Evolutionary conservation across 92 coral and sea anemone species (phyloP).

Genomic region (Zoanthus solanderi): DNA sequence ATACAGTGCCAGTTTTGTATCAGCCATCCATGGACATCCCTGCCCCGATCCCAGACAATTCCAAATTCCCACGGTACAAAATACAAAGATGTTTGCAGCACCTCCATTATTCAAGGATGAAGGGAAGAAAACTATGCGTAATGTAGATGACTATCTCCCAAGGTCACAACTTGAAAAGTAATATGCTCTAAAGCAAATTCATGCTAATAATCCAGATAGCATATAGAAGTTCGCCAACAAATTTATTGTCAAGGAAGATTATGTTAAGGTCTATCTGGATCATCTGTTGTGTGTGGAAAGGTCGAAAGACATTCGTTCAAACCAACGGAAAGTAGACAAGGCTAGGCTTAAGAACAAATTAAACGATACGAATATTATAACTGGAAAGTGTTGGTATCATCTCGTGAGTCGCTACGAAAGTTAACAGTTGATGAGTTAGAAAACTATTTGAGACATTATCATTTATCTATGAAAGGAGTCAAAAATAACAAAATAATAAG

Average conservation of each 20-base stretch:
- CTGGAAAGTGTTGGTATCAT: too few species aligned
- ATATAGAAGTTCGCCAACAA: not conserved
- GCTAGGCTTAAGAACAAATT: not conserved
- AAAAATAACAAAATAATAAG: conserved; percentile 1
- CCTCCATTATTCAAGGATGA: too few species aligned
- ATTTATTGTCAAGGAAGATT: not conserved
- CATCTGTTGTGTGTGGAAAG: conserved; percentile 15
- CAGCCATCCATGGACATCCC: too few species aligned
- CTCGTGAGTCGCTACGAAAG: not conserved
- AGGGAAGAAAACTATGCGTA: too few species aligned
- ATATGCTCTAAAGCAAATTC: too few species aligned
- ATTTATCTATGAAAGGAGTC: not conserved
- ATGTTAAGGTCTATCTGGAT: not conserved
- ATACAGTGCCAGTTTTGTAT: too few species aligned
- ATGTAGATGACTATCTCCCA: too few species aligned
- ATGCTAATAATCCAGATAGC: not conserved
- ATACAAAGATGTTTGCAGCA: too few species aligned
- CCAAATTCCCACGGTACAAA: too few species aligned
- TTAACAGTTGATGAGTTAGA: not conserved
- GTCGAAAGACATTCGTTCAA: not conserved
- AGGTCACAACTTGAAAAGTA: too few species aligned
- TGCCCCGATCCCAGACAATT: too few species aligned
- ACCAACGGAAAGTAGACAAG: not conserved
- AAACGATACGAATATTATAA: too few species aligned
- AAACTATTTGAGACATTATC: not conserved